Base-by-base conservation (phyloP, 2,888 invertebrate genomes). In the Macrosiphum euphorbiae region DNA sequence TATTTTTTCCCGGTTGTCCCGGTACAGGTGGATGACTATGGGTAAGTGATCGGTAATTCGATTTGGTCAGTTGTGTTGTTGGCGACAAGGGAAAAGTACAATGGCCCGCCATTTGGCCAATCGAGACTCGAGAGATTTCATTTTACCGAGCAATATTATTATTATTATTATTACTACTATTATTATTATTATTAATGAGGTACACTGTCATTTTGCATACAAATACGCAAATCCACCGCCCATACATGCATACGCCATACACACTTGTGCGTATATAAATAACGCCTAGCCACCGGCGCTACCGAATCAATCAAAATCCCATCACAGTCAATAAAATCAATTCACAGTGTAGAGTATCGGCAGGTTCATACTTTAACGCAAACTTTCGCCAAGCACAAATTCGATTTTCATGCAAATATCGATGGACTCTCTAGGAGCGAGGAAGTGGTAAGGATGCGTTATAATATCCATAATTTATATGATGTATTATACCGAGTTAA, bases 291-390 rank as follows among this genome's bases (percentile, higher is more conserved):
- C 35, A 16, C 16, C 20, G 35, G 35, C 55, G 24, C 55, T 86
- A 86, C n/a, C 28, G 67, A 84, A 91, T 84, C 84, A 91, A 91
- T 91, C 91, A 91, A 84, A 91, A 91, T 84, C 26, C 91, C 84
- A 91, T 91, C 84, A 84, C 50, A 52, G 84, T 50, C 50, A 84
- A 91, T 91, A 91, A 91, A 85, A 85, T 91, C 91, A 84, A 91
- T 85, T 52, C 52, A n/a, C 24, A 67, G 3, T 67, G n/a, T 7
- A 67, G 16, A 67, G 67, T n/a, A 26, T 84, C 50, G 35, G 13
- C n/a, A 35, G 11, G 28, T 91, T 84, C 28, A 90, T 26, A 55
- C 55, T 52, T 20, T 26, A 52, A 50, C 52, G 88, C 11, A 55
- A 88, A 35, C 55, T 26, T 55, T 55, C 28, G 28, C 7, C 55